Evolutionary conservation across 2,797 vertebrate species (phyloP).

Genomic region (Cygnus olor): DNA sequence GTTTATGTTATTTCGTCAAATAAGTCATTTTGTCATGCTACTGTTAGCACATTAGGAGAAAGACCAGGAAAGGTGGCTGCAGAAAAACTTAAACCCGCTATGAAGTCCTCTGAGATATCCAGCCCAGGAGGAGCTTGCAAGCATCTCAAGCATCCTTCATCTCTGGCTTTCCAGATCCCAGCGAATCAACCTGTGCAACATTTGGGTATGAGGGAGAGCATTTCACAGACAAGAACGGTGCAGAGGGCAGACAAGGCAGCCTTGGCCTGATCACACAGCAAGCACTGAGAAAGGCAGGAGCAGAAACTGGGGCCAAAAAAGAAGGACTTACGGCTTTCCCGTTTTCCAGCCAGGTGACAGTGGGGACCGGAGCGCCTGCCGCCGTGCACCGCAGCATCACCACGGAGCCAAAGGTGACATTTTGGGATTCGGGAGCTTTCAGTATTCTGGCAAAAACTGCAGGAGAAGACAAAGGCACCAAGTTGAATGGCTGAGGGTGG

Average conservation of each 20-base stretch:
- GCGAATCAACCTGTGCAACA: neutral
- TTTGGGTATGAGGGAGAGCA: neutral
- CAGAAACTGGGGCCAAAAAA: neutral
- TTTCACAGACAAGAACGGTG: neutral
- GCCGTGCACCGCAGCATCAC: slow-evolving; percentile 89
- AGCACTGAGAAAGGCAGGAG: neutral
- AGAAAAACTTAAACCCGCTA: neutral
- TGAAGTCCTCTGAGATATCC: neutral
- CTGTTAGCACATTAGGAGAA: neutral
- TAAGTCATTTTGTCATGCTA: neutral
- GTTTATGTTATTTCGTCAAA: neutral
- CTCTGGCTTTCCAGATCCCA: neutral
- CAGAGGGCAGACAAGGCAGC: rapidly evolving
- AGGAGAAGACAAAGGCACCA: slow-evolving; percentile 43
- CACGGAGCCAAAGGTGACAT: slow-evolving; percentile 89
- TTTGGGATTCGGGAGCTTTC: slow-evolving; percentile 91
- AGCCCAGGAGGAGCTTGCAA: neutral
- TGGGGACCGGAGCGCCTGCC: slow-evolving; percentile 91
- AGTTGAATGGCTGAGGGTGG: neutral
- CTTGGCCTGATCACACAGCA: neutral
- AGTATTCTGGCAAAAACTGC: slow-evolving; percentile 95
- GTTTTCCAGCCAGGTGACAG: slow-evolving; percentile 95
- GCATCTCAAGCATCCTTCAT: neutral
- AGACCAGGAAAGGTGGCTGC: neutral
- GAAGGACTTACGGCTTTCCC: slow-evolving; percentile 90